These are phyloP conservation scores for Clivina fossor DNA, from an alignment of 2,888 invertebrate species.

Conservation along the genomic window DNA sequence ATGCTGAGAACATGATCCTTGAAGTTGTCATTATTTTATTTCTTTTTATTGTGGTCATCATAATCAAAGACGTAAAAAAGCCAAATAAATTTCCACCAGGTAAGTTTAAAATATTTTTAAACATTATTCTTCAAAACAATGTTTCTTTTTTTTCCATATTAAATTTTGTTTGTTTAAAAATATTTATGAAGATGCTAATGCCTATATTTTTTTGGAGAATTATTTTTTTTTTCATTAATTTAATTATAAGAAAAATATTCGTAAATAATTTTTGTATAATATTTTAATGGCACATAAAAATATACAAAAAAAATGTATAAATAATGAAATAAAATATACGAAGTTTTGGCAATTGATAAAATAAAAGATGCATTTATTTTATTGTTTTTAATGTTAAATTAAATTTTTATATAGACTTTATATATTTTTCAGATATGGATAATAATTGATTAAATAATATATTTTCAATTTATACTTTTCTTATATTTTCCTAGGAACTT, in stretches of 20 bases:
- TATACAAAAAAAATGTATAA: too few relatives aligned
- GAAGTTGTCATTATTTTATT: conserved; percentile 37
- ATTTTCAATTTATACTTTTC: too few relatives aligned
- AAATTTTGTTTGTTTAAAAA: neutral
- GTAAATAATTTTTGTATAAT: neutral
- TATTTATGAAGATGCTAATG: conserved; percentile 8
- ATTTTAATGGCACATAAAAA: neutral
- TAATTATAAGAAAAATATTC: neutral
- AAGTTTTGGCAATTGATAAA: too few relatives aligned
- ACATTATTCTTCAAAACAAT: conserved; percentile 12
- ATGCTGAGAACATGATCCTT: conserved; percentile 10
- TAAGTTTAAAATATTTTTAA: conserved; percentile 44
- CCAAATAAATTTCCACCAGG: conserved; percentile 59
- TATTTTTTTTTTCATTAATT: neutral
- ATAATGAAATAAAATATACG: too few relatives aligned
- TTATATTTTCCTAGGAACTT: too few relatives aligned
- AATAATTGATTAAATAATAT: too few relatives aligned
- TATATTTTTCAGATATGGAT: too few relatives aligned
- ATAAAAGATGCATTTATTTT: too few relatives aligned
- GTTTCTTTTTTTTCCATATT: neutral
- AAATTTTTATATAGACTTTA: too few relatives aligned
- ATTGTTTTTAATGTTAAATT: too few relatives aligned
- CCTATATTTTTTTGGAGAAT: neutral
- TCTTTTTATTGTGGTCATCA: conserved; percentile 36
- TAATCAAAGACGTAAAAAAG: conserved; percentile 47